Conservation (phyloP, 2,888 invertebrate species). For the Mamestra brassicae region DNA sequence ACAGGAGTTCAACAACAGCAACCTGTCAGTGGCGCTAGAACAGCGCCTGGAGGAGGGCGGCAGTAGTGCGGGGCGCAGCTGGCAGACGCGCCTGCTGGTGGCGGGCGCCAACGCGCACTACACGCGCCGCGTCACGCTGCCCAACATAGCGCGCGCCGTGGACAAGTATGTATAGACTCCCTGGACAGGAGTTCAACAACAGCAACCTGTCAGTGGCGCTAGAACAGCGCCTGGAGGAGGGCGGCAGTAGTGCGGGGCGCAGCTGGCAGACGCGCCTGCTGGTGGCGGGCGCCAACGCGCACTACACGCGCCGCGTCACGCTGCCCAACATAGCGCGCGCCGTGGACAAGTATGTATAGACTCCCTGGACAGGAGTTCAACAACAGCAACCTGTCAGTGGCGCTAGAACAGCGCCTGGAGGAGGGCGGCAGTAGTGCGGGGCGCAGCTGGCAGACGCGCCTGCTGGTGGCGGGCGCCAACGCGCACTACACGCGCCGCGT, state of each 20-base stretch:
- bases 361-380: too few relatives aligned
- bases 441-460: too few relatives aligned
- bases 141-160: constrained; percentile 93
- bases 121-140: constrained; percentile 94
- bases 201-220: constrained; percentile 85
- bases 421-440: too few relatives aligned
- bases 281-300: constrained; percentile 97
- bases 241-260: constrained; percentile 86
- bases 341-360: too few relatives aligned
- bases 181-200: constrained; percentile 84
- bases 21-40: constrained; percentile 85
- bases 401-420: too few relatives aligned
- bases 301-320: constrained; percentile 91
- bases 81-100: constrained; percentile 96
- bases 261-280: constrained; percentile 95
- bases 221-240: constrained; percentile 82
- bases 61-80: constrained; percentile 90
- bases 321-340: too few relatives aligned
- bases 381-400: too few relatives aligned
- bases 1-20: constrained; percentile 86
- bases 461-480: too few relatives aligned
- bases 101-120: constrained; percentile 97
- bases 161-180: constrained; percentile 79
- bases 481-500: too few relatives aligned
- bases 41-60: constrained; percentile 80